phyloP scores from a whole-genome alignment of 2,888 invertebrate species.

The Meganola albula region DNA sequence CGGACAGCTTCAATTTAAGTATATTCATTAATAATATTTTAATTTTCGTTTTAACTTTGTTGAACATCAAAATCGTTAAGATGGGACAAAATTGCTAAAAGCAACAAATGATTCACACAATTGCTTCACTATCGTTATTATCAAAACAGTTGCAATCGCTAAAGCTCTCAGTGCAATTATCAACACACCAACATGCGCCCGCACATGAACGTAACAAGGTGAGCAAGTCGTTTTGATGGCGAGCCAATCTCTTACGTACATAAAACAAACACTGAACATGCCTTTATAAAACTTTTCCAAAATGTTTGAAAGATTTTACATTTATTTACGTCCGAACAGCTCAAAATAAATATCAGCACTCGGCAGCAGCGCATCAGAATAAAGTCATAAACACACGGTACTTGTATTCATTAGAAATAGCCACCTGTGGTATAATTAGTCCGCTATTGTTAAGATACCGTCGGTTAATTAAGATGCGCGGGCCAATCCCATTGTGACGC shows the following conservation, averaged over 20 bases:
- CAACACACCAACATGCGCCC: constrained; percentile 21
- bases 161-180: constrained; percentile 21
- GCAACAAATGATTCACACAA: too few species aligned
- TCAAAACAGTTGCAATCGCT: constrained; percentile 13
- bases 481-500: constrained; percentile 41
- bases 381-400: constrained; percentile 24
- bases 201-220: constrained; percentile 45
- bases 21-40: too few species aligned
- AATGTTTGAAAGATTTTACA: constrained; percentile 10
- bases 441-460: constrained; percentile 49
- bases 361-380: constrained; percentile 16
- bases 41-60: too few species aligned
- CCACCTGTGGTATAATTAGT: constrained; percentile 57
- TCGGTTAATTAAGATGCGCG: constrained; percentile 62
- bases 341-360: constrained; percentile 13
- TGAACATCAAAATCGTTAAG: too few species aligned
- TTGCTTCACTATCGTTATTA: constrained; percentile 4
- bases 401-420: constrained; percentile 33
- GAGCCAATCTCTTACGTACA: constrained; percentile 57
- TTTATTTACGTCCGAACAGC: constrained; percentile 10
- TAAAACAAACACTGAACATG: constrained; percentile 31
- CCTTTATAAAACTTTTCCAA: constrained; percentile 20
- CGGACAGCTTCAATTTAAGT: too few species aligned
- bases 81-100: too few species aligned
- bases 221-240: constrained; percentile 56